Evolutionary conservation across 1,140 invertebrate species (phyloP), one percentile per base, ranked within the genome.

Genomic region (Brachionus plicatilis): DNA sequence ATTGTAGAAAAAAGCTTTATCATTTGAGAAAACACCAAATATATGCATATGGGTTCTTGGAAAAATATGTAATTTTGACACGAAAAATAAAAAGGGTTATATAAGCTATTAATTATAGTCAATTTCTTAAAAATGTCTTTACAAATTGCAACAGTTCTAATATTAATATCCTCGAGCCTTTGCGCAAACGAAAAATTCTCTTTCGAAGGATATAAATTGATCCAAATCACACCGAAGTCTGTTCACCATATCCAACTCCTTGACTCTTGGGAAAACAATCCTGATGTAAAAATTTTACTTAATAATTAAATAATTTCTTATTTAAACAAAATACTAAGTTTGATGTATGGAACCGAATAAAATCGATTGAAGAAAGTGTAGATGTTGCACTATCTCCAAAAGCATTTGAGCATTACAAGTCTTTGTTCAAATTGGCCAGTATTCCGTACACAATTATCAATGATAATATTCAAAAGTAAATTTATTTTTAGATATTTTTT

Each of bases 401-500:
- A 47, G 53, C 53, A 9, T 82, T 82, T 37, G 27, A 17, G 0
- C 24, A 29, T n/a, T 82, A 82, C 14, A 14, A 27, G 12, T 5
- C 50, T 11, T n/a, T 82, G 8, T 65, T 82, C 12, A 45, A 60
- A 47, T 11, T 20, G 24, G 27, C 12, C 24, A 24, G 45, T 11
- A 9, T 82, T 20, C 17, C 20, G 11, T 82, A 66, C n/a, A 68
- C 20, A 24, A 9, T 82, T 6, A 17, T 68, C n/a, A 45, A 82
- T 47, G 27, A 82, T 24, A 82, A 82, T 7, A 82, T 82, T 47
- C 79, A 82, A 68, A 65, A 45, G 79, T 82, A 68, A 60, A 41
- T 11, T 43, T 20, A 41, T 65, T 33, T 65, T 41, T 27, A 68
- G 11, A 12, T 27, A 8, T 47, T 27, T 50, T 76, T 76, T n/a